Percentiles rank a stretch among this genome's conserved stretches.
These are phyloP conservation scores for zebrafish (Danio rerio) DNA, from an alignment of 2,113 vertebrate species.

Conservation along the genomic window GRCz12tu NC_133176.1:46540001-46540500, in stretches of 20 bases:
- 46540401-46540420: background rate
- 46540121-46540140: background rate
- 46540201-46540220: conserved; percentile 27
- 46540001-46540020: no score
- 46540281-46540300: conserved; percentile 20
- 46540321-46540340: conserved; percentile 32
- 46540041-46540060: no score
- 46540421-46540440: background rate
- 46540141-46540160: background rate
- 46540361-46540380: background rate
- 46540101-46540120: background rate
- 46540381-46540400: no score
- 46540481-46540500: no score
- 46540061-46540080: background rate
- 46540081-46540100: background rate
- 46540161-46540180: background rate
- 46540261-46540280: background rate
- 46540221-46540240: conserved; percentile 34
- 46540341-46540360: background rate
- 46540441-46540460: background rate
- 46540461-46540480: no score
- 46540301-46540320: conserved; percentile 10
- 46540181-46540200: background rate
- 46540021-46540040: no score
- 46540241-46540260: conserved; percentile 3